Base-by-base conservation (phyloP, 2,888 invertebrate species). In the Drosophila atripex region DNA sequence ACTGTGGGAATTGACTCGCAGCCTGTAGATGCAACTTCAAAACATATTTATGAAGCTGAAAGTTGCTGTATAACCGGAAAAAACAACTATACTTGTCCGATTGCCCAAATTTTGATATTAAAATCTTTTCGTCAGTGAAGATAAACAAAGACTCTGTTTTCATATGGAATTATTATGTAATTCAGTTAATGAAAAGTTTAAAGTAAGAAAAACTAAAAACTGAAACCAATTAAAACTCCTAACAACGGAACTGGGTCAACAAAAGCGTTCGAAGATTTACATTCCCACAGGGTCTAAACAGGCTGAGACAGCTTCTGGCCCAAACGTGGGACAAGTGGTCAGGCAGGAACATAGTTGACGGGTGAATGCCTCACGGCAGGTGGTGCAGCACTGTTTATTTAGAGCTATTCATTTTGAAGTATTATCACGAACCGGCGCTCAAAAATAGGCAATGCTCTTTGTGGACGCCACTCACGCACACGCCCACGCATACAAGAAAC, bases 321-420 rank as follows among this genome's bases (percentile, higher is more conserved):
- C 16, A 39, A 8, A 9, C 3, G 18, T 9, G 39, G 16, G 39
- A 41, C 11, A 18, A n/a, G 16, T 18, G 16, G 9, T 18, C 39
- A n/a, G 14, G 11, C 39, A 41, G 39, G 39, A 8, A 2, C 3
- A 1, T 45, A 25, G n/a, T 11, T 54, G n/a, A 21, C 3, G 18
- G 11, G 7, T 21, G 41, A 51, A 16, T 54, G 65, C 23, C 61
- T 52, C 43, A 18, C 51, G 57, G 60, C 75, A 73, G 64, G 66
- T 63, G 35, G 53, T 11, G 52, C 65, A 32, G 8, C 38, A 70
- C 60, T 58, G 75, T 77, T 73, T 68, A 61, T 73, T 84, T 70
- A 56, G 58, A 75, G n/a, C 63, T 58, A 75, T 75, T 71, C 71
- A 59, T 73, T 84, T 70, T 59, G 58, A 75, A 71, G 73, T 73